Evolutionary conservation across 2,113 vertebrate genomes (phyloP).

Genomic region (Corydoras maculifer): DNA sequence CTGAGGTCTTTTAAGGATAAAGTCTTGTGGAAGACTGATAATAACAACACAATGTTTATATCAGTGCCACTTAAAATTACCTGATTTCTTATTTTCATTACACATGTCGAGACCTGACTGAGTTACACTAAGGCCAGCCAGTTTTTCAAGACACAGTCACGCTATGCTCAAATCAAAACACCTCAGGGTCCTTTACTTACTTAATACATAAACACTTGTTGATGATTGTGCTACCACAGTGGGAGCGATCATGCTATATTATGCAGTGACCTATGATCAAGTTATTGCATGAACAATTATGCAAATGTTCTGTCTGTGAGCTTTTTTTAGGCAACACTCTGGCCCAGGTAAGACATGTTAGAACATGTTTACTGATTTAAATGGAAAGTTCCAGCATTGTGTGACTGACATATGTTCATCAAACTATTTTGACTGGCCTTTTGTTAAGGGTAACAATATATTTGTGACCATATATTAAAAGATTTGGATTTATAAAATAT

Average conservation of each 20-base stretch:
- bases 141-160: constrained; percentile 13
- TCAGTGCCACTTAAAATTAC: constrained; percentile 3
- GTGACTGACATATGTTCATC: too few relatives aligned
- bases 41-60: too few relatives aligned
- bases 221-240: neutral
- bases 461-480: too few relatives aligned
- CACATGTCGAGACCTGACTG: constrained; percentile 6
- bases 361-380: neutral
- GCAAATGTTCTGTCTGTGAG: neutral
- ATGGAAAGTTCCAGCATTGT: too few relatives aligned
- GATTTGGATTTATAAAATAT: too few relatives aligned
- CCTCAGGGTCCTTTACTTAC: neutral
- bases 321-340: neutral
- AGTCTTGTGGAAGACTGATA: too few relatives aligned
- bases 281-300: constrained; percentile 20
- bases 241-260: neutral
- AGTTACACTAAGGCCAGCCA: constrained; percentile 6
- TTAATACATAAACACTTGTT: neutral
- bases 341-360: neutral
- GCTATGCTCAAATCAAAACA: neutral
- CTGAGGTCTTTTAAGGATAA: too few relatives aligned
- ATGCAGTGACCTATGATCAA: constrained; percentile 10
- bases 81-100: neutral
- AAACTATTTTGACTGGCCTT: too few relatives aligned
- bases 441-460: too few relatives aligned